Base-by-base conservation (phyloP, 2,888 invertebrate species). In the Euplexia lucipara region DNA sequence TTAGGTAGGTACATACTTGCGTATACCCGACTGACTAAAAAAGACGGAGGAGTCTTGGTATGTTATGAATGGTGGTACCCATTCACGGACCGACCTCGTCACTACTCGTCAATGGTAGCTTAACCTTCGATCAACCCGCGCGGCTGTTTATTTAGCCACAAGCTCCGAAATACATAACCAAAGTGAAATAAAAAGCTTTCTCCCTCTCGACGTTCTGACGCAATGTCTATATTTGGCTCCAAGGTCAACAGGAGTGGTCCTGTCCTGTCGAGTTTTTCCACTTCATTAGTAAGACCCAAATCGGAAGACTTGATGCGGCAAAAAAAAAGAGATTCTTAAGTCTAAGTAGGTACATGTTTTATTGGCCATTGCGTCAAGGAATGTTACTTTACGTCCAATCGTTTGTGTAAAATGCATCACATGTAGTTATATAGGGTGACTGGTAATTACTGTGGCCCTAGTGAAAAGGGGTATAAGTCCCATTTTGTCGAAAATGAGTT, bases 201-300 rank as follows among this genome's bases (percentile, higher is more conserved):
- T 34, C 35, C 20, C 32, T 34, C n/a, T n/a, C n/a, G n/a, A n/a
- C 12, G n/a, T 32, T 30, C 39, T 20, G 14, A 60, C 56, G 77
- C 83, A 78, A 78, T 51, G 7, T 73, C 83, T 79, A 82, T 80
- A 83, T 82, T 80, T 69, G 75, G 77, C 30, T 12, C 39, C 83
- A 85, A 86, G 86, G 86, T 80, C 82, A 70, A 30, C 54, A 48
- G 49, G 64, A 75, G 60, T 57, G 44, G 67, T 53, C 47, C 48
- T 12, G 65, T 64, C 75, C 58, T 35, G 61, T 37, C 83, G 72
- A 67, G 76, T 76, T 68, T 64, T 75, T 78, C 67, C 74, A 78
- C 81, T 84, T 86, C 84, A 85, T 86, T 86, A 86, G 77, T 52
- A 62, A 45, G 58, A 56, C 73, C 72, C 62, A 79, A 82, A 78